These are phyloP conservation scores for Cervus canadensis DNA, from an alignment of 2,113 vertebrate species.

Conservation along the genomic window DNA sequence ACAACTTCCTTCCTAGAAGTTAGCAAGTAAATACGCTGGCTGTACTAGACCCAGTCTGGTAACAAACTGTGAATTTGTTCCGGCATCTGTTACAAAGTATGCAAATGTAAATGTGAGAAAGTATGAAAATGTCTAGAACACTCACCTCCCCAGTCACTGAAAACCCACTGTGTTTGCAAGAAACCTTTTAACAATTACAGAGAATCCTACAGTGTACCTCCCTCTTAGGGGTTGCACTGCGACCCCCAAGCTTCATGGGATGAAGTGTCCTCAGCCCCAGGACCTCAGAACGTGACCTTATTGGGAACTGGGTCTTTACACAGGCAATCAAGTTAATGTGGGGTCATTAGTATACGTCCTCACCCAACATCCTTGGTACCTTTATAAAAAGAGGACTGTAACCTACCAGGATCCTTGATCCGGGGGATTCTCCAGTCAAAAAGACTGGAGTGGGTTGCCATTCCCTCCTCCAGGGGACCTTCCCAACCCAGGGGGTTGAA, in stretches of 20 bases:
- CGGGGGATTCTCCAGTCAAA: neutral
- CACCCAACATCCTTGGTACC: neutral
- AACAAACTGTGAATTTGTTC: neutral
- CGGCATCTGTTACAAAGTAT: neutral
- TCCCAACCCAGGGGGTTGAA: neutral
- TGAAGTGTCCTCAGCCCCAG: neutral
- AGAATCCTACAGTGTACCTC: neutral
- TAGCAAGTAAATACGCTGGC: neutral
- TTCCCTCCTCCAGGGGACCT: neutral
- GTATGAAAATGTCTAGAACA: neutral
- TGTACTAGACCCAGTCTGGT: neutral
- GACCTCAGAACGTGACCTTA: neutral
- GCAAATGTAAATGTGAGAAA: neutral
- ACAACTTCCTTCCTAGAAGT: neutral
- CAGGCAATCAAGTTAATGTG: neutral
- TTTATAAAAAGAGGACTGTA: neutral
- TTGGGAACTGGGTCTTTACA: neutral
- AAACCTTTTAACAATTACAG: neutral
- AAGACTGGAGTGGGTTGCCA: neutral
- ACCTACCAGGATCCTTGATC: neutral
- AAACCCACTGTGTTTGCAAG: neutral
- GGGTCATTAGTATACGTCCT: neutral
- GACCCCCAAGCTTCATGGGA: neutral
- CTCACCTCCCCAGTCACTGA: neutral
- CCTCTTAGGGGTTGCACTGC: neutral